Percentiles rank a stretch among this genome's conserved stretches.
These are phyloP conservation scores for Siphonodentalium dalli DNA, from an alignment of 2,888 invertebrate species.

Conservation along the genomic window DNA sequence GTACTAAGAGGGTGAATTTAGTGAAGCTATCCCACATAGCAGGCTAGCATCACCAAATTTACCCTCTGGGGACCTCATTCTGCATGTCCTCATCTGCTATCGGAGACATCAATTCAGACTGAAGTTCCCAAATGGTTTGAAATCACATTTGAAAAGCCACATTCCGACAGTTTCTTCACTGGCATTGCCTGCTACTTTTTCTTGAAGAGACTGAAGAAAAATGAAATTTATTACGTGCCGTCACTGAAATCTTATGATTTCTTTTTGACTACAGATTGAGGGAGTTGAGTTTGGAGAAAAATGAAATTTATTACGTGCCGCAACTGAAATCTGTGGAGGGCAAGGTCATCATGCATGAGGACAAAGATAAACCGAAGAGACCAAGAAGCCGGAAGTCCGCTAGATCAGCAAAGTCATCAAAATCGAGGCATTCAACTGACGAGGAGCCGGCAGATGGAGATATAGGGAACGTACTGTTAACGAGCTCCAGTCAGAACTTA, in stretches of 20 bases:
- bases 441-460: too few relatives aligned
- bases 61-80: too few relatives aligned
- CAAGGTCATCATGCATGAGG: slow-evolving; percentile 45
- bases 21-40: too few relatives aligned
- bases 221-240: not conserved
- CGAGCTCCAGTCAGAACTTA: not conserved
- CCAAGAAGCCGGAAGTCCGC: slow-evolving; percentile 32
- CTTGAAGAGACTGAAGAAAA: too few relatives aligned
- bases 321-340: slow-evolving; percentile 58
- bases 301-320: slow-evolving; percentile 57
- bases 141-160: too few relatives aligned
- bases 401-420: slow-evolving; percentile 26
- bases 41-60: too few relatives aligned
- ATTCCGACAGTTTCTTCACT: not conserved
- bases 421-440: slow-evolving; percentile 48
- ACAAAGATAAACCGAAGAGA: slow-evolving; percentile 28
- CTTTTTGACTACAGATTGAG: slow-evolving; percentile 43
- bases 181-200: not conserved
- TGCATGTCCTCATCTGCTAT: too few relatives aligned
- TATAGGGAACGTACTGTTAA: too few relatives aligned
- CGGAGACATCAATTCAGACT: too few relatives aligned
- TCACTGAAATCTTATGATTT: not conserved
- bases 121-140: too few relatives aligned
- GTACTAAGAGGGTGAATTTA: too few relatives aligned
- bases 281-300: slow-evolving; percentile 60